Percentiles rank a stretch among this genome's conserved stretches.
These are phyloP conservation scores for Perca flavescens DNA, from an alignment of 2,113 vertebrate genomes.

Conservation along the genomic window DNA sequence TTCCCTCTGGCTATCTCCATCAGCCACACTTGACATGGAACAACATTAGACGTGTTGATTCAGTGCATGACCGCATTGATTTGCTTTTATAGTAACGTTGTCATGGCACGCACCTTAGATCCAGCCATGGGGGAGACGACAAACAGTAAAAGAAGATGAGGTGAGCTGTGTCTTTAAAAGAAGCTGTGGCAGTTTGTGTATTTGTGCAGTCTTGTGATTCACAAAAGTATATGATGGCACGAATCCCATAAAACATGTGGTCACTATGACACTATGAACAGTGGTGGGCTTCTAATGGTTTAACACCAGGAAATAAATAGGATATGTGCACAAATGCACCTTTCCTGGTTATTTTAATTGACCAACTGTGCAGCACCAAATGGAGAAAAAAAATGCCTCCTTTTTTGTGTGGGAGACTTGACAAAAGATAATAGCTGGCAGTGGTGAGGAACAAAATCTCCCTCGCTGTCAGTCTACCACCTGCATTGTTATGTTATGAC, in stretches of 20 bases:
- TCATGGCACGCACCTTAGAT: slow-evolving; percentile 2
- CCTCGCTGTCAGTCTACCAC: slow-evolving; percentile 67
- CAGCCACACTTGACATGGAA: slow-evolving; percentile 32
- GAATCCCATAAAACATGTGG: slow-evolving; percentile 17
- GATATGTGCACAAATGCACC: not conserved
- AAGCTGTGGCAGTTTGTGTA: not conserved
- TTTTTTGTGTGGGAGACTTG: slow-evolving; percentile 2
- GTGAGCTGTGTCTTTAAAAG: slow-evolving; percentile 29
- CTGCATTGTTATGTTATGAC: slow-evolving; percentile 73
- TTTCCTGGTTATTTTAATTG: not conserved
- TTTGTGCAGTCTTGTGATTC: slow-evolving; percentile 17
- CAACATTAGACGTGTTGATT: slow-evolving; percentile 56
- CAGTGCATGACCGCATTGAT: slow-evolving; percentile 36
- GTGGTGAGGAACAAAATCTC: slow-evolving; percentile 25
- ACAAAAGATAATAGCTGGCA: slow-evolving; percentile 52
- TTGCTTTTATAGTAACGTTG: slow-evolving; percentile 44
- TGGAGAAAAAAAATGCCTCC: not conserved
- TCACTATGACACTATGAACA: slow-evolving; percentile 23
- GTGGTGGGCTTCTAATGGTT: not conserved
- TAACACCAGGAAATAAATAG: slow-evolving; percentile 22
- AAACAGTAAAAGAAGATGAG: slow-evolving; percentile 19
- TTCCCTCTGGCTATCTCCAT: slow-evolving; percentile 30
- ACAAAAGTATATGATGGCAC: slow-evolving; percentile 18
- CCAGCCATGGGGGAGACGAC: not conserved
- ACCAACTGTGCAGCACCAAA: slow-evolving; percentile 3